A percentile compares a stretch with the other conserved stretches of the same genome.
These are phyloP conservation scores for Busseola fusca DNA, from an alignment of 2,888 invertebrate genomes.

Conservation along the genomic window DNA sequence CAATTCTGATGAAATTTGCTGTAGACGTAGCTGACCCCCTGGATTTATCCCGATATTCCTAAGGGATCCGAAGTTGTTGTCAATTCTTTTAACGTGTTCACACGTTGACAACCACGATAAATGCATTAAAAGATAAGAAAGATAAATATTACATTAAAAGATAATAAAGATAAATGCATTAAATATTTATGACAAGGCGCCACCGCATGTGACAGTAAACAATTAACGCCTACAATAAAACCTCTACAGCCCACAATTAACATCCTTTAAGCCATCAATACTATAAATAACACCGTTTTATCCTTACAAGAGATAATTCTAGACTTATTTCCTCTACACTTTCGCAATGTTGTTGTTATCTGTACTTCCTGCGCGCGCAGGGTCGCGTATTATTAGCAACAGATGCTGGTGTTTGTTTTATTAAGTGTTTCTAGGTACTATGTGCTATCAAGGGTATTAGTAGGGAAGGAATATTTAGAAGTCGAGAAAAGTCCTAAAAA, in stretches of 20 bases:
- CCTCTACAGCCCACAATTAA: conserved; percentile 3
- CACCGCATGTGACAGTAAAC: neutral
- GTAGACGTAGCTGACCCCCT: no score
- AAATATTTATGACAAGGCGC: neutral
- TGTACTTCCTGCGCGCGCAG: conserved; percentile 55
- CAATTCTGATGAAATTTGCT: no score
- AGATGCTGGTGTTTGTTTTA: conserved; percentile 56
- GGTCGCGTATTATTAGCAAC: conserved; percentile 54
- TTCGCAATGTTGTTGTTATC: conserved; percentile 56
- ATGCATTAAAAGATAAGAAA: neutral
- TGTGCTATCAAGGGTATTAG: conserved; percentile 31
- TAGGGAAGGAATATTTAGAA: conserved; percentile 17
- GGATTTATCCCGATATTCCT: no score
- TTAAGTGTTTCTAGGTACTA: conserved; percentile 41
- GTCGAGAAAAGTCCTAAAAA: neutral
- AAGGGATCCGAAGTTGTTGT: no score
- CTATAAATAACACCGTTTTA: conserved; percentile 42
- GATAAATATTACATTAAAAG: neutral
- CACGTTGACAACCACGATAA: neutral
- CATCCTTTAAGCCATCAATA: conserved; percentile 44
- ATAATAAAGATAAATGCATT: neutral
- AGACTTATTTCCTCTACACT: conserved; percentile 47
- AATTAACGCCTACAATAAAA: conserved; percentile 19
- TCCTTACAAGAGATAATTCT: conserved; percentile 52
- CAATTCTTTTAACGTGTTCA: neutral